These are phyloP conservation scores for Merodon equestris DNA, from an alignment of 2,888 invertebrate species.

Conservation along the genomic window DNA sequence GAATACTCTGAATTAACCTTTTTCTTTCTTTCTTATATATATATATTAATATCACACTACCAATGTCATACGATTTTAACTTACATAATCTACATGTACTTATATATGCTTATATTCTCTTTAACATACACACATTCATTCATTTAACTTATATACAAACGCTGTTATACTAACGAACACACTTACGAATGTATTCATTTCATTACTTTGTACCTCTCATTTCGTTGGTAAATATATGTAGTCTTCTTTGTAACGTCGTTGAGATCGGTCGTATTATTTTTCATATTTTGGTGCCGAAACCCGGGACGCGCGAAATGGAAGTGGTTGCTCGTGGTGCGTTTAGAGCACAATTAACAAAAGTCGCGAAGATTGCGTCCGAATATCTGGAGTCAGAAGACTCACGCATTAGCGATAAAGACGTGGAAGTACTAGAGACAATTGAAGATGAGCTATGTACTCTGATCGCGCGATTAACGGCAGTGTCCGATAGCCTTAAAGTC, in stretches of 20 bases:
- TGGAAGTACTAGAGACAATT: conserved; percentile 2
- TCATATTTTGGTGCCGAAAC: too few relatives aligned
- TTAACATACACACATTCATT: too few relatives aligned
- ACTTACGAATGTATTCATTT: too few relatives aligned
- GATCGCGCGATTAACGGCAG: conserved; percentile 5
- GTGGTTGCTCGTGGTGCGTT: conserved; percentile 3
- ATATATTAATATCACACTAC: too few relatives aligned
- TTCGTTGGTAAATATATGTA: background rate
- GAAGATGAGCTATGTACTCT: conserved; percentile 8
- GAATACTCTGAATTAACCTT: too few relatives aligned
- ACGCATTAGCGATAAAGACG: conserved; percentile 7
- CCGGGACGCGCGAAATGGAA: conserved; percentile 1
- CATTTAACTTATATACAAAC: too few relatives aligned
- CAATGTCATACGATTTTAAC: too few relatives aligned
- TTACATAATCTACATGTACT: too few relatives aligned
- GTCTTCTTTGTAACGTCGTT: conserved; percentile 1
- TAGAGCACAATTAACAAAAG: background rate
- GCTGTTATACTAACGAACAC: too few relatives aligned
- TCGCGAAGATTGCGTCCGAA: background rate
- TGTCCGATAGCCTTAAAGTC: conserved; percentile 2
- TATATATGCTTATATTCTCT: too few relatives aligned
- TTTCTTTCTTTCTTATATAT: too few relatives aligned
- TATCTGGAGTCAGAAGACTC: conserved; percentile 10
- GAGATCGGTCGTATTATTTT: background rate
- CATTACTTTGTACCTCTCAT: too few relatives aligned